These are phyloP conservation scores for Agriopis aurantiaria DNA, from an alignment of 2,888 invertebrate genomes.

Conservation along the genomic window DNA sequence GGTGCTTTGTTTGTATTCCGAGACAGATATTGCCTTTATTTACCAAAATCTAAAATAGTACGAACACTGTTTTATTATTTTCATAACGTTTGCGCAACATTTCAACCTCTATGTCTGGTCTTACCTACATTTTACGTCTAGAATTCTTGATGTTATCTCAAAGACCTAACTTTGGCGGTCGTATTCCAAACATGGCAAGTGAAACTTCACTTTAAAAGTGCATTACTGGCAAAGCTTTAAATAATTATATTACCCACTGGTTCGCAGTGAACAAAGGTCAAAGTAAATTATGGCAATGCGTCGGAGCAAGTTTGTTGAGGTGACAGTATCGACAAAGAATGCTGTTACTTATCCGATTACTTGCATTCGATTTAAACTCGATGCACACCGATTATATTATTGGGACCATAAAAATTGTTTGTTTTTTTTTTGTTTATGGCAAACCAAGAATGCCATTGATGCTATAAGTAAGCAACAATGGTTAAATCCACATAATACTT, in stretches of 20 bases:
- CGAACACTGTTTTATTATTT: conserved; percentile 16
- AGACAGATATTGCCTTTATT: conserved; percentile 32
- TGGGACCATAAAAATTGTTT: background rate
- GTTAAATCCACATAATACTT: no score
- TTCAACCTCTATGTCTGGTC: conserved; percentile 19
- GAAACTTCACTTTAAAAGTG: conserved; percentile 24
- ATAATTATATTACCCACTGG: conserved; percentile 30
- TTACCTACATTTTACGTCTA: conserved; percentile 20
- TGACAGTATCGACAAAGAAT: conserved; percentile 56
- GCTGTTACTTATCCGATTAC: conserved; percentile 40
- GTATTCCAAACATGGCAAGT: conserved; percentile 26
- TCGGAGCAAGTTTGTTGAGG: conserved; percentile 51
- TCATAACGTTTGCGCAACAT: conserved; percentile 18
- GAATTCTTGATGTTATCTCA: conserved; percentile 34
- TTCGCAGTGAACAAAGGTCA: conserved; percentile 51
- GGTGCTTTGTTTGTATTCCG: conserved; percentile 40
- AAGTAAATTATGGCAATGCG: conserved; percentile 52
- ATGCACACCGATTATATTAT: conserved; percentile 29
- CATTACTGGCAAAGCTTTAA: conserved; percentile 18
- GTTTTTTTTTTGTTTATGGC: no score
- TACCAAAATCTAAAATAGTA: conserved; percentile 21
- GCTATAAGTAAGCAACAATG: background rate
- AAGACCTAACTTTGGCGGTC: conserved; percentile 37
- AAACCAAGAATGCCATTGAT: background rate
- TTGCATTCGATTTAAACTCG: conserved; percentile 48